Percentiles rank a stretch among this genome's conserved stretches.
These are phyloP conservation scores for Myripristis murdjan DNA, from an alignment of 2,797 vertebrate species.

Conservation along the genomic window DNA sequence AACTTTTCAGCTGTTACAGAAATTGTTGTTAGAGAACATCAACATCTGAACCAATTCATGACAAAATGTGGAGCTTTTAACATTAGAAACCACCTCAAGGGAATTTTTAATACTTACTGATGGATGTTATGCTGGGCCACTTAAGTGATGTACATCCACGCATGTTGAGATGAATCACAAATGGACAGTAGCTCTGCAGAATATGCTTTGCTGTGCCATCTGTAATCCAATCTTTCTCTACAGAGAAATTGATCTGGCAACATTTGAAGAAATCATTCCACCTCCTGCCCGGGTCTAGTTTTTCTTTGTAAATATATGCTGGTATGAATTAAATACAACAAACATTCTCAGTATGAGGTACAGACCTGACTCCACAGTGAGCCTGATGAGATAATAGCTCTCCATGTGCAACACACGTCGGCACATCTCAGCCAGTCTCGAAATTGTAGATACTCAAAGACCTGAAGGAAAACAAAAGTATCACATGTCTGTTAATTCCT, in stretches of 20 bases:
- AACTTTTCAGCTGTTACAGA: constrained; percentile 10
- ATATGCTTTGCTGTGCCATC: constrained; percentile 67
- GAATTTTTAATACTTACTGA: constrained; percentile 70
- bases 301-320: constrained; percentile 8
- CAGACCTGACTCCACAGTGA: constrained; percentile 82
- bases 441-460: constrained; percentile 77
- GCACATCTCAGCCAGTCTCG: constrained; percentile 78
- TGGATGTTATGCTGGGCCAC: constrained; percentile 67
- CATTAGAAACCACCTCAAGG: background rate
- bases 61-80: background rate
- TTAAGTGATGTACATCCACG: constrained; percentile 70
- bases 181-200: constrained; percentile 72
- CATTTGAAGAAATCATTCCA: constrained; percentile 8
- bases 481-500: constrained; percentile 8
- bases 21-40: background rate
- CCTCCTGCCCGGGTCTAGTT: background rate
- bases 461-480: constrained; percentile 62
- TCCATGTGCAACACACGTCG: constrained; percentile 79
- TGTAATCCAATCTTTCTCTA: constrained; percentile 74
- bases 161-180: constrained; percentile 80
- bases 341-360: constrained; percentile 4
- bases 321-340: constrained; percentile 18
- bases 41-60: background rate
- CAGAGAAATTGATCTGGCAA: constrained; percentile 79
- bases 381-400: constrained; percentile 70